Percentiles rank a stretch among this genome's conserved stretches.
phyloP scores from a whole-genome alignment of 1,140 invertebrate genomes.

The Chrysomallon squamiferum region DNA sequence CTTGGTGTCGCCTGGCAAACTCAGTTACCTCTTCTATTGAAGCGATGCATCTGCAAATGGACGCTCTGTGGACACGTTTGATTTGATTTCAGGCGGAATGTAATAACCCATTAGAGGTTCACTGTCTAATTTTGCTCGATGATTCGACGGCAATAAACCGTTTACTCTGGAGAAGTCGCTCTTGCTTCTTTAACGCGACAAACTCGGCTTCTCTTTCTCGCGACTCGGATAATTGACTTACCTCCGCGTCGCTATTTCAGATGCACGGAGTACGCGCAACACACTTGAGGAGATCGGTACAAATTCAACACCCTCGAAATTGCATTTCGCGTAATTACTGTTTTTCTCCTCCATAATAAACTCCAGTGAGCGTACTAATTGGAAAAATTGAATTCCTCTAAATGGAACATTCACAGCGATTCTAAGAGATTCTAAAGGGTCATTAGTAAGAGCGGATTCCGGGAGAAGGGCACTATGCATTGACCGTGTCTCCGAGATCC shows the following conservation, averaged over 20 bases:
- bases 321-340: constrained; percentile 23
- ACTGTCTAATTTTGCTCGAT: constrained; percentile 13
- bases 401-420: constrained; percentile 16
- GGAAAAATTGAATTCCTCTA: constrained; percentile 28
- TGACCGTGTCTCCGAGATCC: constrained; percentile 1
- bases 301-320: constrained; percentile 10
- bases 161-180: constrained; percentile 7
- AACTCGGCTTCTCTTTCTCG: neutral
- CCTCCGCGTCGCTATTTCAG: neutral
- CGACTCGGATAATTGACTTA: neutral
- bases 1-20: constrained; percentile 6
- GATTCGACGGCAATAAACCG: constrained; percentile 6
- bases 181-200: neutral
- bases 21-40: constrained; percentile 12
- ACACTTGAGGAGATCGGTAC: neutral
- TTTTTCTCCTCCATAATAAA: constrained; percentile 24
- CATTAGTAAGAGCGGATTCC: constrained; percentile 13
- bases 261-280: neutral
- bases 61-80: constrained; percentile 14
- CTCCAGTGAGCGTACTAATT: constrained; percentile 23
- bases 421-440: constrained; percentile 17
- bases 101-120: constrained; percentile 18
- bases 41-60: constrained; percentile 9
- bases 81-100: constrained; percentile 20
- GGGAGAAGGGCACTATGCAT: neutral